Base-by-base conservation (phyloP, 2,113 vertebrate genomes). In the Siniperca knerii region DNA sequence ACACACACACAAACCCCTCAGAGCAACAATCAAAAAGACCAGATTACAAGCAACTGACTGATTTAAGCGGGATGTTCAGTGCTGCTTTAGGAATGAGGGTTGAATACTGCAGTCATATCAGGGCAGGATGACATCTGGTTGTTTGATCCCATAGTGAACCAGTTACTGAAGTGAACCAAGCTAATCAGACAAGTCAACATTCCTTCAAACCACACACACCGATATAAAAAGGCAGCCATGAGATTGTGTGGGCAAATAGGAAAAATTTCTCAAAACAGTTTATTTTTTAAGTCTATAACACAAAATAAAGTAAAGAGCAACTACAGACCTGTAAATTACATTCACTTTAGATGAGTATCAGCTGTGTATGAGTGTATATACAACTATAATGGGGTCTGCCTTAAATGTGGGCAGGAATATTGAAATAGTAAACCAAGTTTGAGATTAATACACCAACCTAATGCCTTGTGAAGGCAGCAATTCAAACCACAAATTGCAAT, bases 1-100 rank as follows among this genome's bases (percentile, higher is more conserved):
- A 65, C 68, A 54, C 44, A 52, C 58, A 44, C 69, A 78, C 15
- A 61, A 29, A 70, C 11, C 4, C 48, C 60, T 83, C n/a, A 23
- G 29, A 70, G 66, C 8, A 20, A 58, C 76, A 80, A 76, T 15
- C 46, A 16, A n/a, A 75, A 48, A 68, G 25, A 61, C 6, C 68
- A 29, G 78, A 83, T 84, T 71, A 85, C 74, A 60, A 72, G 46
- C 2, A 18, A 46, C 8, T 10, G 12, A 15, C 11, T 10, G 57
- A 79, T 1, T 75, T 1, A 2, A 70, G 50, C 57, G 48, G 72
- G 75, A 68, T n/a, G 73, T 58, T 50, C 25, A 10, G 3, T 1
- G 11, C 3, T 9, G 23, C 16, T 57, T 33, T 21, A 18, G 55
- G 64, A 67, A 5, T 8, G n/a, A 60, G 12, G 42, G 4, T 8